Evolutionary conservation across 2,797 vertebrate genomes (phyloP).

Genomic region (Sciurus carolinensis): DNA sequence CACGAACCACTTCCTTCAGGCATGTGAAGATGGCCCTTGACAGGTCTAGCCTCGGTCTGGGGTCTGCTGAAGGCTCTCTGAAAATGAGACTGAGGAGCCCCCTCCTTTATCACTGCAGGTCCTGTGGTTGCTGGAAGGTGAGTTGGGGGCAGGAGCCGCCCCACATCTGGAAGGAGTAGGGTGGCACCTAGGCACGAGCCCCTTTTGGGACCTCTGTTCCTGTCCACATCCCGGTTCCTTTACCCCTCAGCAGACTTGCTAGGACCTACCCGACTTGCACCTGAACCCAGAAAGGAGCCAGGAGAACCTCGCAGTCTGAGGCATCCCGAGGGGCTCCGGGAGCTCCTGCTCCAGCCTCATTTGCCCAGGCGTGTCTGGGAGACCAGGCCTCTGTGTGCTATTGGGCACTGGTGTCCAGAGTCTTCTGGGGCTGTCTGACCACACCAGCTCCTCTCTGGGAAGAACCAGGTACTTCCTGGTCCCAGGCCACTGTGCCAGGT

Average conservation of each 20-base stretch:
- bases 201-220: not conserved
- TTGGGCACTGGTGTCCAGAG: not conserved
- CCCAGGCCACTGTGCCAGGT: not conserved
- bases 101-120: not conserved
- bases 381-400: not conserved
- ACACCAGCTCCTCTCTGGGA: not conserved
- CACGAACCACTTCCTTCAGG: not conserved
- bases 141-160: not conserved
- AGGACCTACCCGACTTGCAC: not conserved
- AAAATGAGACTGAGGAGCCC: rapidly evolving
- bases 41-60: not conserved
- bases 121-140: not conserved
- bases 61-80: not conserved
- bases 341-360: not conserved
- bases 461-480: not conserved
- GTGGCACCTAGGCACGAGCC: not conserved
- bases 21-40: not conserved
- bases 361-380: not conserved
- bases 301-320: not conserved
- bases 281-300: not conserved
- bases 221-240: not conserved
- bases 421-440: not conserved
- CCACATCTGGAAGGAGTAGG: not conserved
- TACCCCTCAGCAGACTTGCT: not conserved
- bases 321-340: not conserved